These are phyloP conservation scores for Natrix natrix DNA, from an alignment of 2,797 vertebrate genomes.

Conservation along the genomic window DNA sequence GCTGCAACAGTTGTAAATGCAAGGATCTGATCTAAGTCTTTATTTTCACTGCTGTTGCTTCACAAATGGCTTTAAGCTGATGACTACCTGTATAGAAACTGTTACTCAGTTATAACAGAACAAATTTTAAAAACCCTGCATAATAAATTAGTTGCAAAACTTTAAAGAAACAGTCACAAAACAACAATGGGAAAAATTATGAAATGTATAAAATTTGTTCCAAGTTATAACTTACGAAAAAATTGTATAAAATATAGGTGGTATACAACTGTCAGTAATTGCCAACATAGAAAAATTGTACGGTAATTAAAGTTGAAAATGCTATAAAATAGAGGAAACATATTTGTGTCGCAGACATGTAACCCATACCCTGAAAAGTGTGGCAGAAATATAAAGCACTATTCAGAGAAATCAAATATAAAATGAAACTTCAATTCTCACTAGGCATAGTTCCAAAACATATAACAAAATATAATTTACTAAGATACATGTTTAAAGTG, in stretches of 20 bases:
- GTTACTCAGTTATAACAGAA: background rate
- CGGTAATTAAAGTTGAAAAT: background rate
- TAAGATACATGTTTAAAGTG: background rate
- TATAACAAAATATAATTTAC: background rate
- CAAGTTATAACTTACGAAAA: background rate
- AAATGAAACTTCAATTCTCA: background rate
- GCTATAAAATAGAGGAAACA: background rate
- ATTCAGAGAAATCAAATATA: background rate
- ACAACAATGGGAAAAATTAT: background rate
- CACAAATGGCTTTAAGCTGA: background rate
- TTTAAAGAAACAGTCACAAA: background rate
- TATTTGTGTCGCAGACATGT: background rate
- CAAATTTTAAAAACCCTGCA: background rate
- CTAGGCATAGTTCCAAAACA: background rate
- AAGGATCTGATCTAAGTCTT: background rate
- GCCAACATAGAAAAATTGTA: background rate
- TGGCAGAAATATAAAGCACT: background rate
- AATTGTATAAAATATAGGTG: background rate
- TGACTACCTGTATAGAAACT: background rate
- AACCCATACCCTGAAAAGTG: background rate
- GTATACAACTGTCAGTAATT: background rate
- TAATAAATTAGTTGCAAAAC: background rate
- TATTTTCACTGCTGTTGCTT: background rate
- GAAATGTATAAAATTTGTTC: background rate
- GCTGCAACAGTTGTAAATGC: background rate